phyloP scores from a whole-genome alignment of 2,113 vertebrate species.

The Pandion haliaetus region DNA sequence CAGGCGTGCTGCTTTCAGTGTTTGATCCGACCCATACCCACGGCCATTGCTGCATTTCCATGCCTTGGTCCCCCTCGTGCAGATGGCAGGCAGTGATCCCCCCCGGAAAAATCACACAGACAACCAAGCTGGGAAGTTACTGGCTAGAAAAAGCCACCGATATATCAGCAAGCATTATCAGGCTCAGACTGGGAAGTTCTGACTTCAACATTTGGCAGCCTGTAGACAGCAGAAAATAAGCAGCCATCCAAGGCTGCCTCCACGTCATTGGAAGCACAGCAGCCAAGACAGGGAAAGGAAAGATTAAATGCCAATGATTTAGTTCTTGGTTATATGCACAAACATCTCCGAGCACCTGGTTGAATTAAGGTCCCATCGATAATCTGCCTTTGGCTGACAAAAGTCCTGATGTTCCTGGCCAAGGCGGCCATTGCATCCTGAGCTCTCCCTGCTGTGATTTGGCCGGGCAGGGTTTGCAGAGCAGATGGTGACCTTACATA shows the following conservation, averaged over 20 bases:
- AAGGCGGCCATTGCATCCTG: background rate
- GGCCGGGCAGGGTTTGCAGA: background rate
- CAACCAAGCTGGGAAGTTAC: background rate
- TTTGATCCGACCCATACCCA: background rate
- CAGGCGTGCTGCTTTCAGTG: rapidly evolving
- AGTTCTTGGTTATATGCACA: background rate
- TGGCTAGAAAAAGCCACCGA: background rate
- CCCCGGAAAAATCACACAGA: background rate
- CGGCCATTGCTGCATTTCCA: background rate
- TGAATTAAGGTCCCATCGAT: background rate
- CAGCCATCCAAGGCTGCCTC: background rate
- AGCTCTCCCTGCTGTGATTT: conserved; percentile 10
- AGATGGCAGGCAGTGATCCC: background rate
- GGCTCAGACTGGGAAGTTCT: background rate
- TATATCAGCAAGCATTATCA: background rate
- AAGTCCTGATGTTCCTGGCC: background rate
- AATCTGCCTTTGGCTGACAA: background rate
- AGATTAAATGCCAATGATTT: background rate
- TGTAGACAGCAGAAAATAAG: background rate
- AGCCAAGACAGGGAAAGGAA: background rate
- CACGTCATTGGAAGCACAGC: background rate
- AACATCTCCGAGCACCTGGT: background rate
- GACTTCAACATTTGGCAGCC: background rate
- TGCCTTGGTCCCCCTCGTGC: rapidly evolving
- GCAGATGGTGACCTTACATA: conserved; percentile 59